Evolutionary conservation across 2,888 invertebrate genomes (phyloP), one percentile per base, ranked within the genome.

Genomic region (Apodemia duryi): DNA sequence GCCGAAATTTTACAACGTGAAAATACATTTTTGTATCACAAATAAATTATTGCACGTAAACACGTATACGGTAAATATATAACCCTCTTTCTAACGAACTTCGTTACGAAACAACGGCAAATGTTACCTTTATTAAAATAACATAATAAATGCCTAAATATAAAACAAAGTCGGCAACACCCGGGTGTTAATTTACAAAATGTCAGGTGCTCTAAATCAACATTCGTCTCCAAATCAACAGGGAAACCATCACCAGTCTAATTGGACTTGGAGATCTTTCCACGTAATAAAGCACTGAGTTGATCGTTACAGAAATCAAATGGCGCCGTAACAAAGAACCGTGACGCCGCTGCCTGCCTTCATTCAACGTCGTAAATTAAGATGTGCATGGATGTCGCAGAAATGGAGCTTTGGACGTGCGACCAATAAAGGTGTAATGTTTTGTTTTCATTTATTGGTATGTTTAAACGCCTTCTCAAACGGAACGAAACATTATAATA

Each of bases 321-420:
- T 67, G 68, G 66, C 66, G 67, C 65, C 69, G 70, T 68, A 68
- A 71, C 67, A 67, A 70, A 69, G 69, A 67, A 68, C 65, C 68
- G 65, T 70, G 69, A 66, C 71, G 68, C 62, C 67, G 68, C 69
- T 41, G 64, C 62, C 65, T 65, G 65, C 68, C 74, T 74, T 74
- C 73, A 74, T 75, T 76, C 76, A 72, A 72, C 76, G 74, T 75
- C 73, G 71, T 75, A 74, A 74, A 76, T 75, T 76, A 73, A 72
- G 69, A 69, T 69, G 71, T 69, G 72, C 70, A 74, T 71, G 72
- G 70, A 69, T 69, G 70, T 72, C 63, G 65, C 63, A 62, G 43
- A 65, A 64, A 65, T 62, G 13, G 38, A 63, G 46, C 51, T 64
- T 61, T 52, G 41, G n/a, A 0, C 13, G n/a, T 66, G 46, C 71